Evolutionary conservation across 1,140 invertebrate genomes (phyloP).

Genomic region (Papilio dardanus): DNA sequence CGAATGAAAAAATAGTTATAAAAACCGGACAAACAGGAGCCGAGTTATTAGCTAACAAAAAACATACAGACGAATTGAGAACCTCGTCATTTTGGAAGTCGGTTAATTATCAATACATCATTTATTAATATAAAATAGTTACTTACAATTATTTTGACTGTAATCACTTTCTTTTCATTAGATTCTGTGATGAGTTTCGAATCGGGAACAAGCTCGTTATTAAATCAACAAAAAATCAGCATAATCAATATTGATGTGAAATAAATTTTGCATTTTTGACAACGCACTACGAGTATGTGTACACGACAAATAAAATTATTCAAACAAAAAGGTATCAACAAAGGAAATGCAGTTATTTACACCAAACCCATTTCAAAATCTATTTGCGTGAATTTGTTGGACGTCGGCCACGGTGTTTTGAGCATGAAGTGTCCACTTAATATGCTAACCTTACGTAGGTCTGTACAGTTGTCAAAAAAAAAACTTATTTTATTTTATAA

Average conservation of each 20-base stretch:
- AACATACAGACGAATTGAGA: no score
- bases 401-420: neutral
- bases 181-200: no score
- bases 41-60: no score
- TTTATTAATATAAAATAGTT: no score
- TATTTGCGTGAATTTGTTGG: constrained; percentile 11
- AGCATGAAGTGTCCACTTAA: neutral
- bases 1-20: no score
- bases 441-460: neutral
- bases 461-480: constrained; percentile 1
- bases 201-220: no score
- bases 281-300: neutral
- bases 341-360: constrained; percentile 11
- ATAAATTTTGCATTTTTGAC: neutral
- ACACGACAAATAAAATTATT: neutral
- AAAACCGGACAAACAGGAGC: no score
- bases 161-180: no score
- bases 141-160: no score
- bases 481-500: neutral
- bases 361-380: constrained; percentile 4
- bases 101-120: no score
- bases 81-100: no score
- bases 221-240: neutral
- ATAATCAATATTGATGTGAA: neutral
- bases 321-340: neutral